phyloP scores from a whole-genome alignment of 2,888 invertebrate species.

The Rambutsinella grinnellia region DNA sequence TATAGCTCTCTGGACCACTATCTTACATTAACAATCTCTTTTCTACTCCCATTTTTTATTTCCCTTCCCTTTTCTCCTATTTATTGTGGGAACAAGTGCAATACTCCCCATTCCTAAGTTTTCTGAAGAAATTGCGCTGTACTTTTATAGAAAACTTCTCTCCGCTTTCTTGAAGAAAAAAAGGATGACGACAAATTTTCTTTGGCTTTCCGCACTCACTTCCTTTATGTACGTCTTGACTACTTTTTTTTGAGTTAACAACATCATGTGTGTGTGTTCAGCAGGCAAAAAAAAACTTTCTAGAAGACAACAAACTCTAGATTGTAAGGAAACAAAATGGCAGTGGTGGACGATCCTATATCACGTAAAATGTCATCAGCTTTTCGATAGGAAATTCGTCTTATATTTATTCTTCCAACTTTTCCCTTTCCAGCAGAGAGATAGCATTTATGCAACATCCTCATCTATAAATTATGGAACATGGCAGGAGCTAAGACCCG shows the following conservation, averaged over 20 bases:
- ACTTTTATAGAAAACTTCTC: not conserved
- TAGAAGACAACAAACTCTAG: not conserved
- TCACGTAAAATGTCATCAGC: conserved; percentile 46
- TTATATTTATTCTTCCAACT: conserved; percentile 43
- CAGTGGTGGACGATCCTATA: conserved; percentile 15
- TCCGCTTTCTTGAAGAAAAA: conserved; percentile 3
- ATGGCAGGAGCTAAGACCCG: not conserved
- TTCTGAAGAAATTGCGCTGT: conserved; percentile 1
- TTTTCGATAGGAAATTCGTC: conserved; percentile 45
- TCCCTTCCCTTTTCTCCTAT: conserved; percentile 22
- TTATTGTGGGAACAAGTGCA: conserved; percentile 39
- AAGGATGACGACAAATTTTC: conserved; percentile 53
- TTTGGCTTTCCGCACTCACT: conserved; percentile 57
- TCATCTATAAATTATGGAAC: conserved; percentile 37
- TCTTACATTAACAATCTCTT: conserved; percentile 6
- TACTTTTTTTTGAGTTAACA: conserved; percentile 31
- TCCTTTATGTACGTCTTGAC: conserved; percentile 41
- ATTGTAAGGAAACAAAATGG: not conserved
- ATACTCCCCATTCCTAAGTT: not conserved
- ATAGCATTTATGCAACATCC: conserved; percentile 49
- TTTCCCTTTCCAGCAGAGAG: conserved; percentile 24
- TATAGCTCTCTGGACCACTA: not conserved
- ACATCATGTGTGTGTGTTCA: not conserved
- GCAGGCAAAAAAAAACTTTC: not conserved
- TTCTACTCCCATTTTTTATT: conserved; percentile 34